A percentile compares a stretch with the other conserved stretches of the same genome.
These are phyloP conservation scores for Epinephelus malabaricus DNA, from an alignment of 2,797 vertebrate species.

Conservation along the genomic window DNA sequence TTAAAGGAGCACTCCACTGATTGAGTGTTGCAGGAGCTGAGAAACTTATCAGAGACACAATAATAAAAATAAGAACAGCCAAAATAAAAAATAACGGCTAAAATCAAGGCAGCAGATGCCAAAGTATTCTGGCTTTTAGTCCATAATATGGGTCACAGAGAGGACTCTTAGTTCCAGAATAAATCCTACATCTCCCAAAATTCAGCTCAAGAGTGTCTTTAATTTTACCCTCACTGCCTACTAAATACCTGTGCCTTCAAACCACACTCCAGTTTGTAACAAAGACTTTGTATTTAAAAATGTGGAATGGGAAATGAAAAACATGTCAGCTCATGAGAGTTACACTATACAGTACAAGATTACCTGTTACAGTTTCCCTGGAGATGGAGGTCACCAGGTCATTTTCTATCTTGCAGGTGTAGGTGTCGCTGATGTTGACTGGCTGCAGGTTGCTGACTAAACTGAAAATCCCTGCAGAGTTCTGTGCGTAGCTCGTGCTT, in stretches of 20 bases:
- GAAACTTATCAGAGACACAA: neutral
- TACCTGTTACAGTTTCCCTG: slow-evolving; percentile 86
- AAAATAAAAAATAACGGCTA: too few relatives aligned
- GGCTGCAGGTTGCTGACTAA: slow-evolving; percentile 79
- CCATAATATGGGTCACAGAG: too few relatives aligned
- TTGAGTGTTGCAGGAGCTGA: neutral
- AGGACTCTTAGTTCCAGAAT: too few relatives aligned
- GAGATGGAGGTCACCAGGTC: slow-evolving; percentile 83
- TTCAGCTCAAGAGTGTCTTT: neutral
- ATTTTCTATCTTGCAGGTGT: slow-evolving; percentile 87
- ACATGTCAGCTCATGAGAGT: too few relatives aligned
- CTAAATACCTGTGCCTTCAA: neutral
- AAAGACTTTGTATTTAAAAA: neutral
- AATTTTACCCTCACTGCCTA: neutral
- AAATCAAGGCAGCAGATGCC: too few relatives aligned
- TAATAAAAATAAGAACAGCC: neutral
- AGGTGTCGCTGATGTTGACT: slow-evolving; percentile 70
- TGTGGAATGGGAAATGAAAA: too few relatives aligned
- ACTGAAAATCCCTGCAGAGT: slow-evolving; percentile 72
- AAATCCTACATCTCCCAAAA: neutral
- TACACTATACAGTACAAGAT: neutral
- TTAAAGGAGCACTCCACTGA: neutral
- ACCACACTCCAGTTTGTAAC: neutral
- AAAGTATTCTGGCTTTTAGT: neutral
- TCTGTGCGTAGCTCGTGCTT: slow-evolving; percentile 60